These are phyloP conservation scores for Tapirus terrestris DNA, from an alignment of 2,113 vertebrate species.

Conservation along the genomic window DNA sequence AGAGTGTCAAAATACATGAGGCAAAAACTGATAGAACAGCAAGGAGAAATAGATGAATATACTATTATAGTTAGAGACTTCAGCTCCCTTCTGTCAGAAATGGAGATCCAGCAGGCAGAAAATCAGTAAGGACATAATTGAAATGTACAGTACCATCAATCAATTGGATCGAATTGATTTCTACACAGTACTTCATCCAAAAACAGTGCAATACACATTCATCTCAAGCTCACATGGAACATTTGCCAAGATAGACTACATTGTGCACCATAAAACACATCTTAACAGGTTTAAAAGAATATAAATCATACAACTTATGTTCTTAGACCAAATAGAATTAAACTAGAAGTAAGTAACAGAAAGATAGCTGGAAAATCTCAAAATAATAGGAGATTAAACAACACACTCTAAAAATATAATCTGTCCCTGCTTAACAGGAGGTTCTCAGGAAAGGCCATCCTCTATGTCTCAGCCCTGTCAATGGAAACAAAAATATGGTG, in stretches of 20 bases:
- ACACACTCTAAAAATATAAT: background rate
- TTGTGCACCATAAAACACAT: background rate
- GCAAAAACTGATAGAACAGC: background rate
- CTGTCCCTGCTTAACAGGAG: background rate
- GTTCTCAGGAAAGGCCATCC: slow-evolving; percentile 11
- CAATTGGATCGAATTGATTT: background rate
- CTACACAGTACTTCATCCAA: background rate
- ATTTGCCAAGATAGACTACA: background rate
- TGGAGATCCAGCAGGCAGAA: background rate
- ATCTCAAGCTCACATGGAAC: background rate
- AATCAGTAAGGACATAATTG: background rate
- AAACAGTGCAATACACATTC: background rate
- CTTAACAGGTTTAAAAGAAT: background rate
- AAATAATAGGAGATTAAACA: background rate
- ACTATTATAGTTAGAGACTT: background rate
- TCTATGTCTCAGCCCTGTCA: background rate
- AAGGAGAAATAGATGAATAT: background rate
- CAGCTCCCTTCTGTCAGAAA: background rate
- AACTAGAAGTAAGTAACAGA: background rate
- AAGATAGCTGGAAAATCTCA: background rate
- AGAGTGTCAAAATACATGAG: background rate
- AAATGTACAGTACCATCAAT: background rate
- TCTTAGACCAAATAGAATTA: background rate
- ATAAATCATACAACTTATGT: background rate
- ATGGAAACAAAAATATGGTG: background rate